Percentiles rank a stretch among this genome's conserved stretches.
These are phyloP conservation scores for Torymus tubicola DNA, from an alignment of 2,888 invertebrate species.

Conservation along the genomic window DNA sequence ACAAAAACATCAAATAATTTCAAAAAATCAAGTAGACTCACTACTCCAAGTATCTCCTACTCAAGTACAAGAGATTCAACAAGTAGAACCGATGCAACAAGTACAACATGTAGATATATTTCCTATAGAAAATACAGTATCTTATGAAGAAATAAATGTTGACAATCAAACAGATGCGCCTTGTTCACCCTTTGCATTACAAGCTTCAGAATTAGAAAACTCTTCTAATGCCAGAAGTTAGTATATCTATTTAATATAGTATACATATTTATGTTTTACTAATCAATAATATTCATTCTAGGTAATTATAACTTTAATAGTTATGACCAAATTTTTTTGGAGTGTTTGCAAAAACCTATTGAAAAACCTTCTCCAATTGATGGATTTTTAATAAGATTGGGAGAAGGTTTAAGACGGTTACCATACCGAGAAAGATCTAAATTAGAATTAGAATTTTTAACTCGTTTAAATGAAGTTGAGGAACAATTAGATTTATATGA, in stretches of 20 bases:
- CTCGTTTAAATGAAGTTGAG: conserved; percentile 27
- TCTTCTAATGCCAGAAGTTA: neutral
- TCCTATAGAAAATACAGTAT: neutral
- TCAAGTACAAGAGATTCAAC: neutral
- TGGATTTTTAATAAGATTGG: conserved; percentile 23
- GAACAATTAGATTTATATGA: neutral
- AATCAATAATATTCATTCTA: neutral
- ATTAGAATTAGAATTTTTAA: conserved; percentile 35
- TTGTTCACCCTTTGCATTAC: neutral
- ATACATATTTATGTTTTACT: conserved; percentile 3
- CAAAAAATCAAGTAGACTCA: neutral
- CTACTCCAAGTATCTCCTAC: neutral
- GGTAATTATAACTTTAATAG: conserved; percentile 7
- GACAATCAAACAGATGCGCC: neutral
- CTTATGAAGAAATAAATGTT: conserved; percentile 23
- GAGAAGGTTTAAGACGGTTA: conserved; percentile 34
- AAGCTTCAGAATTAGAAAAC: conserved; percentile 9
- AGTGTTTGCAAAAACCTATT: conserved; percentile 35
- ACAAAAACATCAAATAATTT: neutral
- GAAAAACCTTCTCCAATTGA: conserved; percentile 41
- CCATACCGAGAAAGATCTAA: conserved; percentile 31
- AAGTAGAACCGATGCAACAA: neutral
- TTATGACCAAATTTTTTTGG: conserved; percentile 41
- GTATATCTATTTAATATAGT: neutral
- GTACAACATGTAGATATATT: neutral